A percentile compares a stretch with the other conserved stretches of the same genome.
Conservation (phyloP, 1,140 invertebrate species). For the Ctenoplectra terminalis region DNA sequence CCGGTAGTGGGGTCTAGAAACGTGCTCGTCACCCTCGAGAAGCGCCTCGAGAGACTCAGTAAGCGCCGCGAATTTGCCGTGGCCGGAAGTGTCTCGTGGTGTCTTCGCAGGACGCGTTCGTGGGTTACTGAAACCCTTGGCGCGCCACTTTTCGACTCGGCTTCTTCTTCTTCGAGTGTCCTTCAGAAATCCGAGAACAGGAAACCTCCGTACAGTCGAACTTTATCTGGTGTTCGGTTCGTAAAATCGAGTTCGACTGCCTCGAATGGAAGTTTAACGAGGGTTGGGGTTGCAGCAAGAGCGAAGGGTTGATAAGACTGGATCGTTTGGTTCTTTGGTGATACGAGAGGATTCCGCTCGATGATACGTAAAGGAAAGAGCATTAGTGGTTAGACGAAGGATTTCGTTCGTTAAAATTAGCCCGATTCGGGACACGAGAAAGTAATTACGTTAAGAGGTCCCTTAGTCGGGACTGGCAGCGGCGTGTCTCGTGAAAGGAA, state of each 20-base stretch:
- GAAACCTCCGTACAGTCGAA: neutral
- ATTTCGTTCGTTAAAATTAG: conserved; percentile 48
- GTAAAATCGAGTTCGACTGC: neutral
- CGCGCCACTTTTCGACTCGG: neutral
- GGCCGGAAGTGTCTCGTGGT: conserved; percentile 61
- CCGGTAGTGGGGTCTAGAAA: conserved; percentile 67
- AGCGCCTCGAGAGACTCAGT: conserved; percentile 73
- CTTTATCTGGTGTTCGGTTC: neutral
- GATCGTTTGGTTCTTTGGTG: neutral
- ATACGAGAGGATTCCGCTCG: neutral
- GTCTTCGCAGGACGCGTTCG: neutral
- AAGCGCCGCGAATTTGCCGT: conserved; percentile 75
- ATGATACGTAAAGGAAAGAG: neutral
- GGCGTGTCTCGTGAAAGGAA: neutral
- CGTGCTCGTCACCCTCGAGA: conserved; percentile 67
- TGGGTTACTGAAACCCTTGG: neutral
- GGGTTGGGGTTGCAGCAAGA: no score
- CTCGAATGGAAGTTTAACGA: neutral
- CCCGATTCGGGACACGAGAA: conserved; percentile 2
- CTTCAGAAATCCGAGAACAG: no score
- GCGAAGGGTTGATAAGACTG: no score
- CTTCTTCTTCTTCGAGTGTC: no score
- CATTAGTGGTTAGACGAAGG: neutral
- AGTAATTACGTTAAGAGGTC: conserved; percentile 51
- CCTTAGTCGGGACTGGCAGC: neutral